Evolutionary conservation across 1,140 invertebrate genomes (phyloP), one percentile per base, ranked within the genome.

Genomic region (Plutomurus gul): DNA sequence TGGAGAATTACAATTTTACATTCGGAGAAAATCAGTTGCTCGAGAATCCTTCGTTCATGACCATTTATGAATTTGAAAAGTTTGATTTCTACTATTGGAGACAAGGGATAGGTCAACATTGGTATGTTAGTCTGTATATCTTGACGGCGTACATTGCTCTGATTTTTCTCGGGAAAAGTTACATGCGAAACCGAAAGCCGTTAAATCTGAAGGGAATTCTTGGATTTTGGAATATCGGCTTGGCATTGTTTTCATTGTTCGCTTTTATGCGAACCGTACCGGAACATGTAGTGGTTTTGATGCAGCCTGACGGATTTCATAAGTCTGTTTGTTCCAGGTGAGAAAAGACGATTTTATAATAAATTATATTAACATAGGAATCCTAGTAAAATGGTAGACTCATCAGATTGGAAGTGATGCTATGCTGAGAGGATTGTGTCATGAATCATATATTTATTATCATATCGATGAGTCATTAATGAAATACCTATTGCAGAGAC

Each of bases 141-240:
- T 18, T 33, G 18, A 73, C 56, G 6, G 3, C 46, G 7, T 80
- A 80, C 46, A 33, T 80, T 13, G 11, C 46, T 1, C 37, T 76
- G 30, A 6, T 80, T 0, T 49, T 73, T 22, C 27, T 49, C 10
- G 79, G 79, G 1, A 76, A 36, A 73, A 30, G 22, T 36, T 46
- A 25, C 18, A 80, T 80, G 79, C 71, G 65, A 27, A 16, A 47
- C 49, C 56, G 79, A 40, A 36, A 56, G 10, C 74, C 79, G 27
- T 77, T 73, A 13, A 51, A 80, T 11, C 75, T 80, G 7, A 80
- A 56, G n/a, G 43, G 70, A 22, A 25, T 47, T 37, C 47, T 80
- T 5, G 40, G 49, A 20, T 3, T 73, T 1, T 80, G 79, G 79
- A 80, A 80, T 60, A 20, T 80, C 3, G 30, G 65, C 2, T 20